Evolutionary conservation across 2,888 invertebrate species (phyloP).

Genomic region (Drosophila helvetica): DNA sequence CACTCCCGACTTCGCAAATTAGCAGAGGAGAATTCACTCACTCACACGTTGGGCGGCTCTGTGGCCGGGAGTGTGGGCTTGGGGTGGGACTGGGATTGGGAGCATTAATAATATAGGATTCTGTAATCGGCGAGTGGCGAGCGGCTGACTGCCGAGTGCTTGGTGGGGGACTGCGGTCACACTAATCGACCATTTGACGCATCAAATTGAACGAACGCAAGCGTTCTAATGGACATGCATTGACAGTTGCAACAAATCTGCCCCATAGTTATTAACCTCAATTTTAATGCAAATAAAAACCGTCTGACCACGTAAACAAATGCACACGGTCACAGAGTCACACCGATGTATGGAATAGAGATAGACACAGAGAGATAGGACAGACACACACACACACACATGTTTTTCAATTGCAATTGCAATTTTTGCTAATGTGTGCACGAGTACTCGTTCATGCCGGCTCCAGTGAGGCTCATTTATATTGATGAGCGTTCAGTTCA

Average conservation of each 20-base stretch:
- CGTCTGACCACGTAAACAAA: slow-evolving; percentile 42
- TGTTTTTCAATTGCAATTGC: slow-evolving; percentile 24
- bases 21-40: slow-evolving; percentile 1
- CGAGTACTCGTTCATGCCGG: neutral
- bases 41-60: neutral
- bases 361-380: too few relatives aligned
- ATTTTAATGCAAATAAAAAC: slow-evolving; percentile 54
- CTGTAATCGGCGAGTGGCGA: slow-evolving; percentile 8
- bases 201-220: slow-evolving; percentile 50
- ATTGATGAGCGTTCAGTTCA: neutral
- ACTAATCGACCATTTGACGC: slow-evolving; percentile 51
- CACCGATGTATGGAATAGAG: too few relatives aligned
- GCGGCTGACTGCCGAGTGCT: neutral
- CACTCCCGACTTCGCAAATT: neutral
- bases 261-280: slow-evolving; percentile 61
- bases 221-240: slow-evolving; percentile 51
- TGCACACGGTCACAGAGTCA: neutral
- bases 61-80: neutral
- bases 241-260: slow-evolving; percentile 56
- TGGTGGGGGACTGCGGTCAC: slow-evolving; percentile 10
- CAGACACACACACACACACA: slow-evolving; percentile 14
- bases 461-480: slow-evolving; percentile 21
- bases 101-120: slow-evolving; percentile 44
- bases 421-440: slow-evolving; percentile 35
- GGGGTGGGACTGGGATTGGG: neutral